phyloP scores from a whole-genome alignment of 2,888 invertebrate species.

The Trichopria drosophilae region DNA sequence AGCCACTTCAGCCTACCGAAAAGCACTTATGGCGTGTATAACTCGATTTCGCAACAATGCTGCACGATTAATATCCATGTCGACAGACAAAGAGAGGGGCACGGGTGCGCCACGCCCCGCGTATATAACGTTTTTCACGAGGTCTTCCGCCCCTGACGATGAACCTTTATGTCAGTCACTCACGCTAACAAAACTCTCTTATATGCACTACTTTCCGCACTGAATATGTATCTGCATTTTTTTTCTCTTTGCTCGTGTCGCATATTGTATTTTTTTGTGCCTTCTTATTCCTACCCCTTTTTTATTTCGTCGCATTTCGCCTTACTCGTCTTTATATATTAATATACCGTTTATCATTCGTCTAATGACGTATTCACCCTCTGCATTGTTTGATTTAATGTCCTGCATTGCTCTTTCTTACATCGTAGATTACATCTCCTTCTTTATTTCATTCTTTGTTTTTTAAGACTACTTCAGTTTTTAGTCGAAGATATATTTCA shows the following conservation, averaged over 20 bases:
- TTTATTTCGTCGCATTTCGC: too few relatives aligned
- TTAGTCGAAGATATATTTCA: too few relatives aligned
- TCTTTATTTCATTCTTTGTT: too few relatives aligned
- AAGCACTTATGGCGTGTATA: slow-evolving; percentile 5
- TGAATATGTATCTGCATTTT: background rate
- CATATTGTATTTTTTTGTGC: background rate
- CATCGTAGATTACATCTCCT: too few relatives aligned
- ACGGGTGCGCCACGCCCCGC: background rate
- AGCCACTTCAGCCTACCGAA: too few relatives aligned
- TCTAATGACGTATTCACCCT: too few relatives aligned
- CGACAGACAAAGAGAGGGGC: background rate
- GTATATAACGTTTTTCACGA: slow-evolving; percentile 13
- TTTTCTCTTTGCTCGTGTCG: background rate
- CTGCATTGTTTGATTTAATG: too few relatives aligned
- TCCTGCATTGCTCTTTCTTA: too few relatives aligned
- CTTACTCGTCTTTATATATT: too few relatives aligned
- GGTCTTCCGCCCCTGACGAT: slow-evolving; percentile 4
- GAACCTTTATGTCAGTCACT: slow-evolving; percentile 17
- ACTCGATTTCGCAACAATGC: slow-evolving; percentile 18
- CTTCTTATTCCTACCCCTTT: background rate
- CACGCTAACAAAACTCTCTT: slow-evolving; percentile 11
- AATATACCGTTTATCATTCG: too few relatives aligned
- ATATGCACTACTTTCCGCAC: background rate
- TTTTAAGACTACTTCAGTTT: too few relatives aligned
- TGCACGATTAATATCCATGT: slow-evolving; percentile 7